Evolutionary conservation across 2,888 invertebrate genomes (phyloP).

Genomic region (Cerastis rubricosa): DNA sequence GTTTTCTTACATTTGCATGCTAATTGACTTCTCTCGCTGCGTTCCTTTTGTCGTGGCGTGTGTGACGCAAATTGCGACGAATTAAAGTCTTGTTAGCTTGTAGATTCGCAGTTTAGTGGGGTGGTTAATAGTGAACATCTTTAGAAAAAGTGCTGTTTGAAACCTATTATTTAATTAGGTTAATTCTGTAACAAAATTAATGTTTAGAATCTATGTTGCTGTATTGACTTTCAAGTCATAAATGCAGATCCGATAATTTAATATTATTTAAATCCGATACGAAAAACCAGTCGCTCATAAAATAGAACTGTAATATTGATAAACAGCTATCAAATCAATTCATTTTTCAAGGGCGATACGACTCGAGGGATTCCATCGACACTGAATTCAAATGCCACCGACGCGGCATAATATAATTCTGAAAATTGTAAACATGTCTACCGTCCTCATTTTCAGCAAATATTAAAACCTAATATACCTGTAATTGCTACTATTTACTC

Average conservation of each 20-base stretch:
- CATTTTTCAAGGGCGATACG: conserved; percentile 38
- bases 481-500: background rate
- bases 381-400: conserved; percentile 38
- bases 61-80: conserved; percentile 83
- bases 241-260: background rate
- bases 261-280: background rate
- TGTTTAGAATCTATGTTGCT: background rate
- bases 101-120: conserved; percentile 61
- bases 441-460: background rate
- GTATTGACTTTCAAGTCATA: background rate
- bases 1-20: conserved; percentile 91
- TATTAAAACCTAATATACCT: background rate
- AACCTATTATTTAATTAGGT: background rate
- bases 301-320: background rate
- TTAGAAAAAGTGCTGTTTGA: background rate
- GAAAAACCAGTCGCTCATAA: no score
- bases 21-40: conserved; percentile 85
- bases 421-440: conserved; percentile 1
- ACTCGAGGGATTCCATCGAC: conserved; percentile 44
- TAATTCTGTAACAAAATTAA: background rate
- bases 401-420: conserved; percentile 6
- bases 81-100: conserved; percentile 76
- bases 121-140: conserved; percentile 20
- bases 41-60: conserved; percentile 81
- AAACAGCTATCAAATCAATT: conserved; percentile 25